Percentiles rank a stretch among this genome's conserved stretches.
Evolutionary conservation across 2,888 invertebrate genomes (phyloP).

Genomic region (Tyria jacobaeae): DNA sequence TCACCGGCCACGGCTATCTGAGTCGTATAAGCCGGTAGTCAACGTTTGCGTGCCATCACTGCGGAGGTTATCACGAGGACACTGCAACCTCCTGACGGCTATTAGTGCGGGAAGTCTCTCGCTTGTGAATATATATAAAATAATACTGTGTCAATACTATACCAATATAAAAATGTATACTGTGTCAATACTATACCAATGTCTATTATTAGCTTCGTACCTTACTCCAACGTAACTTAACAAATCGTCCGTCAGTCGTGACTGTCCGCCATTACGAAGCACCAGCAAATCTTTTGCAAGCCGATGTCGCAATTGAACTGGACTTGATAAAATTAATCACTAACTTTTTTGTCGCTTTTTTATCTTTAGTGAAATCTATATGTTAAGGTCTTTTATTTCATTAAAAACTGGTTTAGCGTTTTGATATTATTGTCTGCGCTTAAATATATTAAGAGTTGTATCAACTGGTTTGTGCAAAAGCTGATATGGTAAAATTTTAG

Average conservation of each 20-base stretch:
- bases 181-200: background rate
- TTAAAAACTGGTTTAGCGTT: conserved; percentile 33
- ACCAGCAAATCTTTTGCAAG: conserved; percentile 37
- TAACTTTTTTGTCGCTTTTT: conserved; percentile 41
- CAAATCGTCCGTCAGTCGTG: conserved; percentile 34
- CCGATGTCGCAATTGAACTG: conserved; percentile 35
- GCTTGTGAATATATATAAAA: too few species aligned
- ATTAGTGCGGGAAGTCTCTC: too few species aligned
- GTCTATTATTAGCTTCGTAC: background rate
- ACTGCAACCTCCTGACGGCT: too few species aligned
- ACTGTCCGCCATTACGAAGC: conserved; percentile 30
- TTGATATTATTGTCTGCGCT: conserved; percentile 4
- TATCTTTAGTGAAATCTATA: conserved; percentile 43
- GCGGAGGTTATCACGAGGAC: too few species aligned
- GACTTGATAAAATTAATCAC: conserved; percentile 41
- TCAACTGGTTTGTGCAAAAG: too few species aligned
- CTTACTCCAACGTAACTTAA: conserved; percentile 13
- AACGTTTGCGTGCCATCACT: too few species aligned
- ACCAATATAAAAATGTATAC: background rate
- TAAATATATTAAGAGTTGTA: conserved; percentile 1
- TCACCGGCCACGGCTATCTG: too few species aligned
- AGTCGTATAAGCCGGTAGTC: too few species aligned
- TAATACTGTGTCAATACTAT: too few species aligned
- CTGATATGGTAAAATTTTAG: too few species aligned
- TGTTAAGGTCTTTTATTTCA: conserved; percentile 48